Percentiles rank a stretch among this genome's conserved stretches.
These are phyloP conservation scores for Lymantria monacha DNA, from an alignment of 2,888 invertebrate genomes.

Conservation along the genomic window DNA sequence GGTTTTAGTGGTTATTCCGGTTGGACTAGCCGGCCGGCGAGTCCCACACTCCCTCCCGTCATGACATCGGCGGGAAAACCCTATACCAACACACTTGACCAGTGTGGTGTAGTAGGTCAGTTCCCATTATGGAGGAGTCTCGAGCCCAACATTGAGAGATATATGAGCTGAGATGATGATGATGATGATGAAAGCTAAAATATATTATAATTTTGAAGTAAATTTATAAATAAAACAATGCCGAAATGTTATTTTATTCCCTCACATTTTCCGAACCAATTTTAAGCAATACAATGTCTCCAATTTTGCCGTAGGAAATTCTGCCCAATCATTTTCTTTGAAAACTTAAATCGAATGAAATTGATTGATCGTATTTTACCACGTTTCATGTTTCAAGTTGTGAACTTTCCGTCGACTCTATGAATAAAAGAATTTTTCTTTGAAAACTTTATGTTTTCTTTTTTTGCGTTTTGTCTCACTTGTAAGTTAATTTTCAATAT, in stretches of 20 bases:
- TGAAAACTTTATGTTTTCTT: too few relatives aligned
- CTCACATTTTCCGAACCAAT: background rate
- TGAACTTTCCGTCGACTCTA: background rate
- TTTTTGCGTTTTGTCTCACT: background rate
- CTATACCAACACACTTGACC: too few relatives aligned
- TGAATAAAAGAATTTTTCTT: slow-evolving; percentile 8
- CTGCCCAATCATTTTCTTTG: slow-evolving; percentile 21
- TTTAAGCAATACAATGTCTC: slow-evolving; percentile 1
- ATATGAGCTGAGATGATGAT: too few relatives aligned
- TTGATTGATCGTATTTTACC: slow-evolving; percentile 47
- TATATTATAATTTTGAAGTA: background rate
- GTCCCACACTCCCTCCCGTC: too few relatives aligned
- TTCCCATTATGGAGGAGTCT: too few relatives aligned
- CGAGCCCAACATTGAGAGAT: too few relatives aligned
- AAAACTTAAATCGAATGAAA: slow-evolving; percentile 48
- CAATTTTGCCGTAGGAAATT: slow-evolving; percentile 4
- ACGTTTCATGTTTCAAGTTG: background rate
- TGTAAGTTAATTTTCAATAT: background rate
- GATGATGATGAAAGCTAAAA: too few relatives aligned
- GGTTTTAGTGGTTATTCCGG: too few relatives aligned
- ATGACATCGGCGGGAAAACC: too few relatives aligned
- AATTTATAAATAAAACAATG: background rate
- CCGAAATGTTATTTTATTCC: background rate
- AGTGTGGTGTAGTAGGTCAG: too few relatives aligned
- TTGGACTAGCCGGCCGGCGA: too few relatives aligned